A percentile compares a stretch with the other conserved stretches of the same genome.
Conservation (phyloP, 2,113 vertebrate species). For the Sander vitreus region DNA sequence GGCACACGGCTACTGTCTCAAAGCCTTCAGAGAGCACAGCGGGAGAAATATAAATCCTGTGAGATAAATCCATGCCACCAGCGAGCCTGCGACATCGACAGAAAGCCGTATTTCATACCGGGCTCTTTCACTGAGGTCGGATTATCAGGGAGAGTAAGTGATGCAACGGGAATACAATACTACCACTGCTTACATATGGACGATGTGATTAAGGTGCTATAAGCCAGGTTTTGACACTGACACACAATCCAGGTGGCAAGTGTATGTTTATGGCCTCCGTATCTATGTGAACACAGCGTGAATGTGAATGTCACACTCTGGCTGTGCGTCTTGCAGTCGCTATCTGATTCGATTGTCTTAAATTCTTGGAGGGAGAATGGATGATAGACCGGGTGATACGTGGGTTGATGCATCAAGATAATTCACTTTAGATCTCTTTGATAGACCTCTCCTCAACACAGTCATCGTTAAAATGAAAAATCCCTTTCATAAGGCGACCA, state of each 20-base stretch:
- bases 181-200: conserved; percentile 65
- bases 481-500: conserved; percentile 56
- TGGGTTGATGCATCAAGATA: conserved; percentile 64
- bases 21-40: conserved; percentile 41
- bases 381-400: conserved; percentile 32
- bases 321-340: conserved; percentile 11
- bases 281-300: conserved; percentile 18
- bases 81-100: conserved; percentile 28
- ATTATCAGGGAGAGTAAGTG: conserved; percentile 68
- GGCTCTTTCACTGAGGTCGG: conserved; percentile 55
- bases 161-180: conserved; percentile 65
- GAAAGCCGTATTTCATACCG: conserved; percentile 60
- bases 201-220: conserved; percentile 69
- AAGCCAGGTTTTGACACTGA: conserved; percentile 50
- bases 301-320: conserved; percentile 37
- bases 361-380: conserved; percentile 34
- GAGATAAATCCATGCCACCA: conserved; percentile 70
- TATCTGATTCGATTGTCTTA: conserved; percentile 54
- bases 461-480: conserved; percentile 69
- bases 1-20: conserved; percentile 17
- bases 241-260: conserved; percentile 52
- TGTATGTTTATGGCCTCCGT: conserved; percentile 49
- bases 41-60: conserved; percentile 64
- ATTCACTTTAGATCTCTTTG: conserved; percentile 66
- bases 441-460: conserved; percentile 59